These are phyloP conservation scores for Pampusana beccarii DNA, from an alignment of 2,113 vertebrate species.

Conservation along the genomic window DNA sequence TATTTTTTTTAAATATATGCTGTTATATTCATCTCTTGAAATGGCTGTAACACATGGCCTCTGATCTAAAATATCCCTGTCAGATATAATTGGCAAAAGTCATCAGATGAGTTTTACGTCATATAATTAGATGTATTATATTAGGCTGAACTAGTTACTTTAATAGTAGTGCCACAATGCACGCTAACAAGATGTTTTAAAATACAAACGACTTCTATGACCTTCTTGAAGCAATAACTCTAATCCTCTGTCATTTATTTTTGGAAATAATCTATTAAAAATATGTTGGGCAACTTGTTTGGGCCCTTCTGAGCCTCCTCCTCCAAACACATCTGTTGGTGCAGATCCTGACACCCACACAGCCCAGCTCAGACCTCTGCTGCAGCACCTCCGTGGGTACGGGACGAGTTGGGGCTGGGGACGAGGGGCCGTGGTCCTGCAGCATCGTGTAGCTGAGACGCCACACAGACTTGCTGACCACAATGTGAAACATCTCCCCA, in stretches of 20 bases:
- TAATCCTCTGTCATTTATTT: conserved; percentile 29
- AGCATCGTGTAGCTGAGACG: accelerated
- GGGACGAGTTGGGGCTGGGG: not conserved
- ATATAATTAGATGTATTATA: conserved; percentile 49
- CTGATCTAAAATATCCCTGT: conserved; percentile 25
- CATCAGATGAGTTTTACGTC: conserved; percentile 13
- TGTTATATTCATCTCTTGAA: conserved; percentile 38
- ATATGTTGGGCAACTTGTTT: conserved; percentile 10
- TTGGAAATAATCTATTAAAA: not conserved
- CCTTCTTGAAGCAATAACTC: conserved; percentile 1
- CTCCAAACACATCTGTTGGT: not conserved
- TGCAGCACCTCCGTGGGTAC: not conserved
- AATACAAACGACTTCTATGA: not conserved
- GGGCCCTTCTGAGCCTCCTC: not conserved
- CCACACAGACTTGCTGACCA: not conserved
- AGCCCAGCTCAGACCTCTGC: not conserved
- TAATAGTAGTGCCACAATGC: not conserved
- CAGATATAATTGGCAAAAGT: conserved; percentile 48
- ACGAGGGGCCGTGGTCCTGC: not conserved
- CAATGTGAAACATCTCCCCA: not conserved
- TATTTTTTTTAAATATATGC: conserved; percentile 22
- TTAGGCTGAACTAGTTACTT: not conserved
- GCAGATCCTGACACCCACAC: not conserved
- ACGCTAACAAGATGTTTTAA: not conserved
- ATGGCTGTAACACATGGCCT: conserved; percentile 16